Conservation (phyloP, 2,797 vertebrate genomes). For the Sylvilagus floridanus region DNA sequence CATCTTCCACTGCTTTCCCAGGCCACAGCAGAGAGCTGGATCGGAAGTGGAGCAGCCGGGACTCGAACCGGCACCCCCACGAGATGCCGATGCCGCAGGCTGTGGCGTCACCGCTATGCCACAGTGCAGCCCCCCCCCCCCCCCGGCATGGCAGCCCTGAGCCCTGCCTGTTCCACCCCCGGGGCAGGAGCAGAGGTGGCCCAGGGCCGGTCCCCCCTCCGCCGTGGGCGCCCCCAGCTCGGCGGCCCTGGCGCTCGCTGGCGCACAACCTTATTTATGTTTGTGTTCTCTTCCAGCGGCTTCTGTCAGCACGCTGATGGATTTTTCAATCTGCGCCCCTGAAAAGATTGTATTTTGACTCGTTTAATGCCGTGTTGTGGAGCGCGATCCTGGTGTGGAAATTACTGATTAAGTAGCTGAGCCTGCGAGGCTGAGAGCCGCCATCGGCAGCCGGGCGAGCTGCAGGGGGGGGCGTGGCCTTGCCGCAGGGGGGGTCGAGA, state of each 20-base stretch:
- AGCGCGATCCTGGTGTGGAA: not conserved
- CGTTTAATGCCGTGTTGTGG: slow-evolving; percentile 26
- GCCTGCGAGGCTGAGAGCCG: not conserved
- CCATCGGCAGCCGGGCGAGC: no score
- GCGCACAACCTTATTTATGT: not conserved
- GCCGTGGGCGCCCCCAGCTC: not conserved
- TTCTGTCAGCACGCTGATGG: slow-evolving; percentile 56
- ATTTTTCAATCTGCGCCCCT: slow-evolving; percentile 60
- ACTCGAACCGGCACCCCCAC: no score
- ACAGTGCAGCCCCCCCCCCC: accelerated
- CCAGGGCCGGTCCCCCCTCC: accelerated
- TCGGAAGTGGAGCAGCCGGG: no score
- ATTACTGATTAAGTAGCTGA: not conserved
- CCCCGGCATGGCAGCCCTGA: no score
- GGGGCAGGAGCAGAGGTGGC: no score
- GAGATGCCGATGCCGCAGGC: no score
- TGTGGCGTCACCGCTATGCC: no score
- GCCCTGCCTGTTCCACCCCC: no score
- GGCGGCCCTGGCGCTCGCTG: accelerated
- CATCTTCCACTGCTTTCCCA: no score
- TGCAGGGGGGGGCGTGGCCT: not conserved
- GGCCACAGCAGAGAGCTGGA: no score
- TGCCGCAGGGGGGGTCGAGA: no score
- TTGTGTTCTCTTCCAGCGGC: not conserved
- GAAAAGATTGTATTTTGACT: slow-evolving; percentile 59